A percentile compares a stretch with the other conserved stretches of the same genome.
Evolutionary conservation across 2,113 vertebrate species (phyloP).

Genomic region (Turdus rufiventris): DNA sequence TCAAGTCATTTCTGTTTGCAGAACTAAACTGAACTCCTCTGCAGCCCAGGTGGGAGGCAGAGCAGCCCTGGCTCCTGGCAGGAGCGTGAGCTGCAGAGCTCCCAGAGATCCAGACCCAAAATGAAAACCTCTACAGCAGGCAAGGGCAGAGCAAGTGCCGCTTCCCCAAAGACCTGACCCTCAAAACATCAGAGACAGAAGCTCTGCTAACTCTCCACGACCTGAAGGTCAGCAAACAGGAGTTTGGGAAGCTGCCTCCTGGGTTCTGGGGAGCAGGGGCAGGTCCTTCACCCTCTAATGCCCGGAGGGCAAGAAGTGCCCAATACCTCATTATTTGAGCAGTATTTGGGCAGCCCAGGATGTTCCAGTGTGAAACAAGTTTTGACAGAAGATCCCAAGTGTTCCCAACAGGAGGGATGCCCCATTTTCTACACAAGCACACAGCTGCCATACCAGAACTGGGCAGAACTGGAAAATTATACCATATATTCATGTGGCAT

Average conservation of each 20-base stretch:
- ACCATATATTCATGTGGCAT: slow-evolving; percentile 17
- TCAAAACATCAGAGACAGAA: not conserved
- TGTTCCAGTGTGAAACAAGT: not conserved
- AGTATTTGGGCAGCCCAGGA: not conserved
- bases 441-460: slow-evolving; percentile 18
- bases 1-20: slow-evolving; percentile 56
- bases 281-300: not conserved
- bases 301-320: not conserved
- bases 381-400: not conserved
- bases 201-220: not conserved
- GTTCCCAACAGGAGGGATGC: not conserved
- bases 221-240: not conserved
- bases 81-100: not conserved
- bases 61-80: not conserved
- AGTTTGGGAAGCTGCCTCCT: not conserved
- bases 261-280: not conserved
- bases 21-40: slow-evolving; percentile 25
- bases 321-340: not conserved
- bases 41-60: slow-evolving; percentile 25
- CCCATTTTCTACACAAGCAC: not conserved
- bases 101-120: fast-evolving
- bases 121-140: not conserved
- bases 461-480: slow-evolving; percentile 55
- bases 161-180: not conserved
- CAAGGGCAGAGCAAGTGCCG: not conserved